Evolutionary conservation across 2,888 invertebrate species (phyloP).

Genomic region (Dioctria linearis): DNA sequence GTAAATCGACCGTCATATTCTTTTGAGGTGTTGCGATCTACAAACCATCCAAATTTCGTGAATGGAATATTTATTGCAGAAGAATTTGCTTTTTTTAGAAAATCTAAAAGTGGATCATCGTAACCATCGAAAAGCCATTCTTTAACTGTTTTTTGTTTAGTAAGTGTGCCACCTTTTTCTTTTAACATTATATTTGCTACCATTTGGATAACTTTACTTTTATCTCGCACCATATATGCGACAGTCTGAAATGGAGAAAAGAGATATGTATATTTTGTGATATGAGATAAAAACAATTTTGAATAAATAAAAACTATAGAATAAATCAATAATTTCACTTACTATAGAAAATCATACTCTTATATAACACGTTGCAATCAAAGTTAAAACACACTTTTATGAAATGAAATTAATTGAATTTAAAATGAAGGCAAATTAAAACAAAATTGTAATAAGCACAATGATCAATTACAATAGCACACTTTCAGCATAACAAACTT

Average conservation of each 20-base stretch:
- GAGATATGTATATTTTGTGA: not conserved
- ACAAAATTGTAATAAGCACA: no score
- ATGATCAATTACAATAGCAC: no score
- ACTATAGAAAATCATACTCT: no score
- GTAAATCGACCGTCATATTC: conserved; percentile 84
- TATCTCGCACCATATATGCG: conserved; percentile 74
- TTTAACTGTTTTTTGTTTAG: conserved; percentile 76
- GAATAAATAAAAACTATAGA: no score
- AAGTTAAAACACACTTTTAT: no score
- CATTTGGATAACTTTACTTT: conserved; percentile 69
- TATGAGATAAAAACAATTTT: no score
- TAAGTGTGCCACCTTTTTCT: conserved; percentile 71
- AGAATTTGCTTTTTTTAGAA: conserved; percentile 73
- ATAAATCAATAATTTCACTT: no score
- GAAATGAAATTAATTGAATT: no score
- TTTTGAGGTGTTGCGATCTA: conserved; percentile 81
- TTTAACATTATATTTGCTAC: conserved; percentile 75
- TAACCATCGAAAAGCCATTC: conserved; percentile 88
- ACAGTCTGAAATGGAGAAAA: conserved; percentile 73
- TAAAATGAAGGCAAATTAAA: no score
- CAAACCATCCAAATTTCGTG: conserved; percentile 89
- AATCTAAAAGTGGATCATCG: conserved; percentile 79
- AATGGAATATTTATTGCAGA: conserved; percentile 75
- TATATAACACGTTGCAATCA: no score
- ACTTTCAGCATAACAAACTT: no score